Evolutionary conservation across 2,113 vertebrate species (phyloP).

Genomic region (Rhea pennata): DNA sequence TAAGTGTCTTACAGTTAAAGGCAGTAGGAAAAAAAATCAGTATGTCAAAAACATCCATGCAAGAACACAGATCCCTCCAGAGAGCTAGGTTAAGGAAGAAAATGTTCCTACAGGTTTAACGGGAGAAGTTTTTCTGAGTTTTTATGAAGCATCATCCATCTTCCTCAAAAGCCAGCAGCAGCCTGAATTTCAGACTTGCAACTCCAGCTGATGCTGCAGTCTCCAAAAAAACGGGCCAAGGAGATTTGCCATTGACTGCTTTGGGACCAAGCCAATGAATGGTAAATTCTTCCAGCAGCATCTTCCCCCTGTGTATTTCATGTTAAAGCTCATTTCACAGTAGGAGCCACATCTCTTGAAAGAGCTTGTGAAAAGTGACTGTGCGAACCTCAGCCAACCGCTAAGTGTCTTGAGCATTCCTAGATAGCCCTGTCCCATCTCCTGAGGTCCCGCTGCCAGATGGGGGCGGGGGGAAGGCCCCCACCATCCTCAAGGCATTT

Average conservation of each 20-base stretch:
- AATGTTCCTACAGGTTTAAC: neutral
- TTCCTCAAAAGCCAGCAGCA: neutral
- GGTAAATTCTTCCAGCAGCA: neutral
- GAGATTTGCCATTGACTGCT: neutral
- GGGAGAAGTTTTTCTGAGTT: neutral
- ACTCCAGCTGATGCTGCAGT: neutral
- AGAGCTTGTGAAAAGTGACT: neutral
- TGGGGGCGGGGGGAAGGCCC: neutral
- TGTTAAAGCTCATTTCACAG: neutral
- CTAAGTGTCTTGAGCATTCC: fast-evolving
- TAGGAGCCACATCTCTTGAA: neutral
- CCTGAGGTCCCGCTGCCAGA: fast-evolving
- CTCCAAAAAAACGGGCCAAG: neutral
- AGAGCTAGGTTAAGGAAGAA: neutral
- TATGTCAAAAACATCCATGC: neutral
- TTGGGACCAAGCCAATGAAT: neutral
- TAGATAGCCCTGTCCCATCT: neutral
- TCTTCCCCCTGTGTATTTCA: neutral
- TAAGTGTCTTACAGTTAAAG: neutral
- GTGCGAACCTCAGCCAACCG: neutral
- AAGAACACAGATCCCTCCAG: neutral
- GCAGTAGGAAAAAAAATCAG: neutral
- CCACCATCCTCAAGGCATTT: neutral
- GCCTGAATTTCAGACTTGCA: neutral
- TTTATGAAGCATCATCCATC: neutral